Conservation (phyloP, 1,140 invertebrate genomes). For the Aphelenchoides besseyi region DNA sequence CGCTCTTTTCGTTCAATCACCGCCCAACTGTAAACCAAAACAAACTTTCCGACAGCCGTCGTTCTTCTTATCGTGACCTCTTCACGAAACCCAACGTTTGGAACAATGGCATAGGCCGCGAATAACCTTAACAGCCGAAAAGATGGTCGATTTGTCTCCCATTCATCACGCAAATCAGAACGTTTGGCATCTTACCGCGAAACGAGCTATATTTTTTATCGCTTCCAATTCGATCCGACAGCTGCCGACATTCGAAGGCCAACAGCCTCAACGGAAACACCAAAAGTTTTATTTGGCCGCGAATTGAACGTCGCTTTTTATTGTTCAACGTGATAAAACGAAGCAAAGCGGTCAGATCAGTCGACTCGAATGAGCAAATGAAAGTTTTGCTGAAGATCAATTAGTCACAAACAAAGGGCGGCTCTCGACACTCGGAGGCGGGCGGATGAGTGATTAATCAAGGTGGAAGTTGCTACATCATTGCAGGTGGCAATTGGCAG, state of each 20-base stretch:
- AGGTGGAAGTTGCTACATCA: background rate
- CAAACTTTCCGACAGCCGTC: conserved; percentile 1
- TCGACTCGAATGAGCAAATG: background rate
- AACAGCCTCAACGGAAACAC: too few relatives aligned
- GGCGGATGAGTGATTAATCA: background rate
- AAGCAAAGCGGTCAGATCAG: background rate
- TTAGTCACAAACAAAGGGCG: background rate
- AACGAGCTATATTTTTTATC: background rate
- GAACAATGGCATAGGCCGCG: background rate
- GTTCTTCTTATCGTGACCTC: background rate
- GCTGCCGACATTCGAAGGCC: background rate
- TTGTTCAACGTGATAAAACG: background rate
- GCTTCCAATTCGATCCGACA: background rate
- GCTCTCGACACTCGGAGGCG: too few relatives aligned
- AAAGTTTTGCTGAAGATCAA: background rate
- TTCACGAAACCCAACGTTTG: background rate
- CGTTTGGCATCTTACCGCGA: background rate
- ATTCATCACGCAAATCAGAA: background rate
- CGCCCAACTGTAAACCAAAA: background rate
- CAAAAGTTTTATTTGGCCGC: conserved; percentile 2
- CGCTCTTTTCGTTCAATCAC: background rate
- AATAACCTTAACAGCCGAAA: background rate
- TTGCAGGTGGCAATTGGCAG: background rate
- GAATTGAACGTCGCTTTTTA: background rate
- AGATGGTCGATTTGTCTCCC: background rate